Base-by-base conservation (phyloP, 1,140 invertebrate species). In the Hyposmocoma kahamanoa region DNA sequence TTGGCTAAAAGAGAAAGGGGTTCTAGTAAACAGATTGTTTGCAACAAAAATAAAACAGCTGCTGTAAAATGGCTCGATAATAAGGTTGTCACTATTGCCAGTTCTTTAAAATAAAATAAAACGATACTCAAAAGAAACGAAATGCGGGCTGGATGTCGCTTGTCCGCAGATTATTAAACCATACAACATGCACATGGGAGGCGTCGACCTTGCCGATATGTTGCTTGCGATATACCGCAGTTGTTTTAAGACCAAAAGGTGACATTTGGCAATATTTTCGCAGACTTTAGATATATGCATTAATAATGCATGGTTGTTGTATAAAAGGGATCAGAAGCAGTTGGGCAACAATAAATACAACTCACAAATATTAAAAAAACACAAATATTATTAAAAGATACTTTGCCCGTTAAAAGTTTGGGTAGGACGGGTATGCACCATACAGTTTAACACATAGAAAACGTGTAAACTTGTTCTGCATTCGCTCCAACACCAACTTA, bases 31-130 rank as follows among this genome's bases (percentile, higher is more conserved):
- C 49, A n/a, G n/a, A 19, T 55, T 26, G 47, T 50, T 13, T 47
- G 47, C 24, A 49, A 50, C 28, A 22, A 50, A 11, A 48, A 59
- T 22, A 66, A 64, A 28, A 28, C 71, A 38, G 44, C 42, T 45
- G 48, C 62, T 20, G 57, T 84, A 9, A 75, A 76, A 38, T 85
- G 81, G 76, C 53, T 55, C 38, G 80, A 85, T 47, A 85, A 79
- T 54, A 87, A 80, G 50, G 34, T 53, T 30, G 71, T 86, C 22
- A 46, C 72, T 18, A 81, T 64, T 47, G 62, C 67, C 24, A 84
- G 56, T 63, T 43, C 74, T 72, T 26, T 30, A 65, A 24, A 50
- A 56, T 18, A 59, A 55, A 46, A 54, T 63, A 6, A 55, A 62
- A 41, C 43, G 73, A 45, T 84, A 60, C 47, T 51, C 53, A 26